These are phyloP conservation scores for Amphiprion percula DNA, from an alignment of 2,113 vertebrate genomes.

Conservation along the genomic window DNA sequence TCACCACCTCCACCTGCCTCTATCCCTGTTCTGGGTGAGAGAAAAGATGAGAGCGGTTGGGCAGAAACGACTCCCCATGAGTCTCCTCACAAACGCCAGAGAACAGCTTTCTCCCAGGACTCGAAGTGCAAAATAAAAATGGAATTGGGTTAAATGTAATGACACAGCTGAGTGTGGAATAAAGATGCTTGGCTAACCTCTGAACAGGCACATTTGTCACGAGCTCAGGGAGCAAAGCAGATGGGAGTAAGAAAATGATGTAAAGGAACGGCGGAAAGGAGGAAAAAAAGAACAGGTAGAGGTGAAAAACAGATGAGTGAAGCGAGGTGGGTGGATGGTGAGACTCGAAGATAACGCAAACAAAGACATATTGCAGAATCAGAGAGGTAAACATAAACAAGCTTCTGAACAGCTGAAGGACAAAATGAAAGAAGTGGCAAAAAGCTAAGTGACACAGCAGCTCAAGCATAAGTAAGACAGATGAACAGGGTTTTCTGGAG, in stretches of 20 bases:
- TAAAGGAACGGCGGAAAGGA: constrained; percentile 3
- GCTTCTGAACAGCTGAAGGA: constrained; percentile 11
- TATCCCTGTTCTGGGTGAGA: constrained; percentile 1
- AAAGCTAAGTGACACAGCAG: background rate
- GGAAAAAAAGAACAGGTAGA: constrained; percentile 15
- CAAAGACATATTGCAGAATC: background rate
- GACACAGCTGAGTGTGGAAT: constrained; percentile 38
- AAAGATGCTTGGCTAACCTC: constrained; percentile 51
- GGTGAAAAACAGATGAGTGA: constrained; percentile 11
- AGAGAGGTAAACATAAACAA: constrained; percentile 13
- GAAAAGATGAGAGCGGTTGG: constrained; percentile 12
- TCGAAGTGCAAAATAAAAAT: constrained; percentile 33
- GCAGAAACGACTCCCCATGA: background rate
- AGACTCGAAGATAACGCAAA: constrained; percentile 1
- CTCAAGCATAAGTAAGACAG: background rate
- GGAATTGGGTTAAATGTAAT: constrained; percentile 63
- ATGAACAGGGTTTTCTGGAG: background rate
- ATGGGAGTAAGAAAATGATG: constrained; percentile 16
- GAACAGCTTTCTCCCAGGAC: constrained; percentile 15
- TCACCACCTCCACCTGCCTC: constrained; percentile 50
- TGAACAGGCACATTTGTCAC: constrained; percentile 58
- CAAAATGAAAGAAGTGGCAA: background rate
- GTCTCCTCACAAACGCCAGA: background rate
- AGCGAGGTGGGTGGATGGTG: background rate
- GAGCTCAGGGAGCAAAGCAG: constrained; percentile 26